Percentiles rank a stretch among this genome's conserved stretches.
Evolutionary conservation across 2,888 invertebrate genomes (phyloP).

Genomic region (Chromoteleia sp.): DNA sequence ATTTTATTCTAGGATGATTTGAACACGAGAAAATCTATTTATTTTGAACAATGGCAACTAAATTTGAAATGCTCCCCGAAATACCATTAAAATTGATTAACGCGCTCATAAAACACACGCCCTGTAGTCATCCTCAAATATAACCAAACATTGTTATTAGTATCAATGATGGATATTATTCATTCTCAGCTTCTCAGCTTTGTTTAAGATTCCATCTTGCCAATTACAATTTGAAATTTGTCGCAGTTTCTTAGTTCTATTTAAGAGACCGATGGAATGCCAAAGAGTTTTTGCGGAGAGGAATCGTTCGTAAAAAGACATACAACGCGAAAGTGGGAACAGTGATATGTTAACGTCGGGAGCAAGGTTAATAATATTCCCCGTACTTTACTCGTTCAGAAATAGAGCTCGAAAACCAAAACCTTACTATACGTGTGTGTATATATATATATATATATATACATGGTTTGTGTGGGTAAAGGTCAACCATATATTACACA

Average conservation of each 20-base stretch:
- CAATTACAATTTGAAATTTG: slow-evolving; percentile 43
- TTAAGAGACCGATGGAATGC: slow-evolving; percentile 49
- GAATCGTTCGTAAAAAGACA: slow-evolving; percentile 37
- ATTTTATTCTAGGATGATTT: too few species aligned
- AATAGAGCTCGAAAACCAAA: slow-evolving; percentile 57
- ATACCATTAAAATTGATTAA: slow-evolving; percentile 34
- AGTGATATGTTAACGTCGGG: slow-evolving; percentile 41
- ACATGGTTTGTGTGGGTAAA: too few species aligned
- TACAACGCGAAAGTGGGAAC: slow-evolving; percentile 26
- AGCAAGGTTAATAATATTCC: slow-evolving; percentile 63
- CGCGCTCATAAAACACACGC: slow-evolving; percentile 23
- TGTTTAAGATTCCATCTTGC: slow-evolving; percentile 49
- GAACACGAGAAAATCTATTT: neutral
- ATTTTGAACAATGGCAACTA: slow-evolving; percentile 14
- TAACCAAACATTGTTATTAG: slow-evolving; percentile 48
- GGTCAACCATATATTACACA: too few species aligned
- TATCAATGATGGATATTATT: slow-evolving; percentile 52
- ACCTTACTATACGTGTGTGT: slow-evolving; percentile 13
- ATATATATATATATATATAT: too few species aligned
- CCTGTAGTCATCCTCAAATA: slow-evolving; percentile 43
- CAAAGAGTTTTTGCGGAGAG: slow-evolving; percentile 36
- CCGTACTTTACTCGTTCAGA: slow-evolving; percentile 38
- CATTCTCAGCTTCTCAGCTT: slow-evolving; percentile 31
- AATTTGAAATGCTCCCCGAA: slow-evolving; percentile 21
- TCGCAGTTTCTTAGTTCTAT: slow-evolving; percentile 47